Evolutionary conservation across 1,140 invertebrate species (phyloP).

Genomic region (Oppia nitens): DNA sequence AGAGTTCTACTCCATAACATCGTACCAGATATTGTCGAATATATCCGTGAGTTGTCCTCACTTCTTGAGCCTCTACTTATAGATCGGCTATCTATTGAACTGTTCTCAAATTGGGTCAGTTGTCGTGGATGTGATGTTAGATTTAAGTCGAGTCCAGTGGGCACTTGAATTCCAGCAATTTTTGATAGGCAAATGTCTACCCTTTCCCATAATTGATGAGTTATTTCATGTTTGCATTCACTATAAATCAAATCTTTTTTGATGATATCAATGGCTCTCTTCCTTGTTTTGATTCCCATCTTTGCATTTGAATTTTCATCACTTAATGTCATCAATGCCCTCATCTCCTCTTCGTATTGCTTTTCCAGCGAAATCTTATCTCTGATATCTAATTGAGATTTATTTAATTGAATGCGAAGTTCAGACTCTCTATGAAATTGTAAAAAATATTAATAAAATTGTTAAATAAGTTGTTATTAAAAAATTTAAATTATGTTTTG

Average conservation of each 20-base stretch:
- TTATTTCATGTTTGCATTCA: slow-evolving; percentile 58
- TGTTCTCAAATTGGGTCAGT: not conserved
- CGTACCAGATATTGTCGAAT: not conserved
- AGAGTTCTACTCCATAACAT: not conserved
- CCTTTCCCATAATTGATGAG: slow-evolving; percentile 56
- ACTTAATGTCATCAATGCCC: not conserved
- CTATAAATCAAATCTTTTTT: slow-evolving; percentile 41
- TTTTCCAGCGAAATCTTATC: slow-evolving; percentile 27
- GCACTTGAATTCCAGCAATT: slow-evolving; percentile 64
- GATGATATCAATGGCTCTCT: slow-evolving; percentile 24
- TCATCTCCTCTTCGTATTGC: slow-evolving; percentile 27
- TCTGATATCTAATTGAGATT: slow-evolving; percentile 30
- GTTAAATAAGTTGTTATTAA: too few relatives aligned
- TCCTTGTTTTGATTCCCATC: not conserved
- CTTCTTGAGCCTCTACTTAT: not conserved
- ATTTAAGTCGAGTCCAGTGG: slow-evolving; percentile 53
- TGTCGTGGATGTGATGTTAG: not conserved
- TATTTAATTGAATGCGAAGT: slow-evolving; percentile 48
- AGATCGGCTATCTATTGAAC: too few relatives aligned
- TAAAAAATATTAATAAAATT: too few relatives aligned
- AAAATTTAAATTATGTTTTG: too few relatives aligned
- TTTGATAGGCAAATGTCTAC: slow-evolving; percentile 63
- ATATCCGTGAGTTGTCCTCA: not conserved
- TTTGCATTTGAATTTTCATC: not conserved
- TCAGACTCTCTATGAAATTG: slow-evolving; percentile 45